Evolutionary conservation across 1,140 invertebrate genomes (phyloP), one percentile per base, ranked within the genome.

Genomic region (Trachelipus rathkii): DNA sequence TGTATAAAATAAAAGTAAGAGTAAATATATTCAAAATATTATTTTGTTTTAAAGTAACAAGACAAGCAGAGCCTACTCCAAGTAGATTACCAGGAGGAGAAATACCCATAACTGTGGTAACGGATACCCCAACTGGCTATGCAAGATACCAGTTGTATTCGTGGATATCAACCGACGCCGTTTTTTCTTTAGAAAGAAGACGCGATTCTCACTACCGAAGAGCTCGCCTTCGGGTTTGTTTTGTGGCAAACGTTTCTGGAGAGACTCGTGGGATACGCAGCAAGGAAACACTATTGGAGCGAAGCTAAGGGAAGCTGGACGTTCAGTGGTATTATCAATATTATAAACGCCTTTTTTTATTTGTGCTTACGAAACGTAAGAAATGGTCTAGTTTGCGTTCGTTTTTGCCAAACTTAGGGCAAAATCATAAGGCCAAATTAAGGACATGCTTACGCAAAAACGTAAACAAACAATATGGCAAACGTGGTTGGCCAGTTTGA

Each of bases 201-300:
- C 85, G 91, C 92, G 33, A 89, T 93, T 72, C 87, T 98, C 23
- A 93, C 93, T 77, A 94, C 95, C 13, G 95, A 98, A 84, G 96
- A 98, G 86, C 89, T 98, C 80, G 95, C 98, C 87, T 98, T 98
- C 88, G 95, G 95, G 50, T 97, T 96, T 84, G 89, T 89, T 10
- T 95, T 97, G 50, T 99, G 96, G 96, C 88, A 90, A 83, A 90
- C 93, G 75, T 98, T 98, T 87, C 95, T 95, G 0, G 94, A 97
- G 78, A 88, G 95, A 71, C 95, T 99, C 80, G 93, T 99, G 45
- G 96, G 96, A 3, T 98, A 97, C 87, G 94, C 93, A 11, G 93
- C 94, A 0, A 88, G 96, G 73, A 94, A 19, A 19, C 95, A 98
- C 86, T 96, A 93, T 84, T 98, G 95, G 95, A 95, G 98, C 84